Conservation (phyloP, 2,888 invertebrate species). For the Perithous albicinctus region DNA sequence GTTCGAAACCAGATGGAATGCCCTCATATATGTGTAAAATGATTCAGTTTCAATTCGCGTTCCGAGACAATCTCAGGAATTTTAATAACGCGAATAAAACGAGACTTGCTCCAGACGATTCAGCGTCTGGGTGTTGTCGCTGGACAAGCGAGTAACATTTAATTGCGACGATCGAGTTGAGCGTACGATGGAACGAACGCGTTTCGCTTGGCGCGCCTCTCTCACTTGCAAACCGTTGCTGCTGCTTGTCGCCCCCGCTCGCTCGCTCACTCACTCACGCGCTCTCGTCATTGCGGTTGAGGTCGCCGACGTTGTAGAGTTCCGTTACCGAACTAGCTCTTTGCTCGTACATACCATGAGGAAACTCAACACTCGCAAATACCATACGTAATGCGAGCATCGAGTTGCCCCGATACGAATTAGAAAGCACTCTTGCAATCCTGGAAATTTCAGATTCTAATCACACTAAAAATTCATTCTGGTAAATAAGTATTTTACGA, state of each 20-base stretch:
- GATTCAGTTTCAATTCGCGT: neutral
- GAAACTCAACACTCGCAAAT: constrained; percentile 51
- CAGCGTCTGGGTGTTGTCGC: neutral
- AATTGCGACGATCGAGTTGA: constrained; percentile 38
- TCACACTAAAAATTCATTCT: neutral
- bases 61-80: neutral
- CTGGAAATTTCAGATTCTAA: neutral
- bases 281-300: constrained; percentile 67
- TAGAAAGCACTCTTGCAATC: constrained; percentile 51
- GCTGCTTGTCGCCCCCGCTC: constrained; percentile 60
- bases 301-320: constrained; percentile 60
- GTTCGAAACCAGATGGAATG: no score
- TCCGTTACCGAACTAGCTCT: constrained; percentile 58
- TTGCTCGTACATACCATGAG: constrained; percentile 45
- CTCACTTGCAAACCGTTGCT: constrained; percentile 14
- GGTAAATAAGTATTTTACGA: neutral
- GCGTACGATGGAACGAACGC: constrained; percentile 36
- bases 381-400: constrained; percentile 60
- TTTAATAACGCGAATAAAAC: neutral
- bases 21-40: neutral
- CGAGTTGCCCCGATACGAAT: constrained; percentile 60
- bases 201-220: constrained; percentile 28
- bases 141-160: constrained; percentile 40
- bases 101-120: neutral
- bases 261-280: constrained; percentile 29